Conservation (phyloP, 2,888 invertebrate species). For the Rhagonycha lutea region DNA sequence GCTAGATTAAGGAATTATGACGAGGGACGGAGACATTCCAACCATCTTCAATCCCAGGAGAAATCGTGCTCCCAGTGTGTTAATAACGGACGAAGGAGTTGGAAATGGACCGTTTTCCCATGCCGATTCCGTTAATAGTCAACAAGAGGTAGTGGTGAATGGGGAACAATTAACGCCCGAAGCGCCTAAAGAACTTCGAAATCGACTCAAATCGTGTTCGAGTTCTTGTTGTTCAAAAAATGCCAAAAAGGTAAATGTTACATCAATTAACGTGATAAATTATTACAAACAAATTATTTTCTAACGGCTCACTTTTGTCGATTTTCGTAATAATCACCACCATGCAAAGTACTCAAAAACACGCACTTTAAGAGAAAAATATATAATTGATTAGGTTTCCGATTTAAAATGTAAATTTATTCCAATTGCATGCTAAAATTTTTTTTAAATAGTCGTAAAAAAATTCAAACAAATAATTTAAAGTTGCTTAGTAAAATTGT, state of each 20-base stretch:
- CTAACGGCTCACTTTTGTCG: background rate
- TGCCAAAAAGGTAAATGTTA: conserved; percentile 72
- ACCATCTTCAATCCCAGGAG: conserved; percentile 76
- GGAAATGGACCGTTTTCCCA: conserved; percentile 51
- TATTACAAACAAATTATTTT: background rate
- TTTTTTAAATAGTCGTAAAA: background rate
- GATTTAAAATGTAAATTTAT: conserved; percentile 1
- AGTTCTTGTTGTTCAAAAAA: conserved; percentile 81
- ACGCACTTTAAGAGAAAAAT: background rate
- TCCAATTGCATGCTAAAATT: background rate
- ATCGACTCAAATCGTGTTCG: conserved; percentile 63
- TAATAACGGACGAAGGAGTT: conserved; percentile 51
- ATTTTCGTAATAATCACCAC: background rate
- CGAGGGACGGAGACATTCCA: conserved; percentile 75
- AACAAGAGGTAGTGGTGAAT: conserved; percentile 44
- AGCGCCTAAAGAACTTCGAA: conserved; percentile 55
- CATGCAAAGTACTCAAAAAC: background rate
- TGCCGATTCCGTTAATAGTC: conserved; percentile 49
- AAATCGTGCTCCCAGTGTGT: conserved; percentile 50
- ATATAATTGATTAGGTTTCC: background rate
- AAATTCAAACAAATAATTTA: background rate
- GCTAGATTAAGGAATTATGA: conserved; percentile 56
- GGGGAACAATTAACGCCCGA: conserved; percentile 55
- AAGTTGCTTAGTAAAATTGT: background rate
- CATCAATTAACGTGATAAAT: background rate